Base-by-base conservation (phyloP, 2,888 invertebrate species). In the Drosophila borborema region DNA sequence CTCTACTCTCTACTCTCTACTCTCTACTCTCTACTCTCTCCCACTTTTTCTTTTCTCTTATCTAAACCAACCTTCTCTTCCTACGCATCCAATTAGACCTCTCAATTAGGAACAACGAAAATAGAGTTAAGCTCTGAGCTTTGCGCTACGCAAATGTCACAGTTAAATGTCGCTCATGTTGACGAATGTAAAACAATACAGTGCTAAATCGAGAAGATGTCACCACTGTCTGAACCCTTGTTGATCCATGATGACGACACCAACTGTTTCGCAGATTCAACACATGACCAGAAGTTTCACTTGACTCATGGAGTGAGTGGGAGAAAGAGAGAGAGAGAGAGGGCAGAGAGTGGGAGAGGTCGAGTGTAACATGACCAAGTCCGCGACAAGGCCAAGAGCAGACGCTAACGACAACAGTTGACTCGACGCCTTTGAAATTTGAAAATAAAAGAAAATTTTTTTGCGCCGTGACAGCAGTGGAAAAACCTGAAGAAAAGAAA, bases 381-480 rank as follows among this genome's bases (percentile, higher is more conserved):
- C 56, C 2, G n/a, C 12, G 56, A 48, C 61, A 77, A 64, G 64
- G 64, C 64, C 58, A 72, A 76, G 67, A 65, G 56, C 61, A 60
- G 40, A 45, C 34, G 51, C 31, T 58, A 55, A 69, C 76, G 75
- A 68, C 63, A 79, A 72, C 72, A 61, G 72, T 72, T 68, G 51
- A 46, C 34, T 45, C 46, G 59, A 4, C 58, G 64, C 64, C 55
- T 63, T 51, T 45, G 56, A 77, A 80, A 75, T 86, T 88, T 81
- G 72, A 55, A 88, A 83, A 83, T 74, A 86, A 86, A 80, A 77
- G 78, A 64, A 64, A 82, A 73, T 2, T 54, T 69, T 36, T 36
- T 40, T 59, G 23, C 62, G 40, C 46, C 38, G 18, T 49, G 65
- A 60, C 56, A 64, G 53, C 40, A 46, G 55, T 70, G 58, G 36